Conservation (phyloP, 1,140 invertebrate species). For the Eurosta solidaginis region DNA sequence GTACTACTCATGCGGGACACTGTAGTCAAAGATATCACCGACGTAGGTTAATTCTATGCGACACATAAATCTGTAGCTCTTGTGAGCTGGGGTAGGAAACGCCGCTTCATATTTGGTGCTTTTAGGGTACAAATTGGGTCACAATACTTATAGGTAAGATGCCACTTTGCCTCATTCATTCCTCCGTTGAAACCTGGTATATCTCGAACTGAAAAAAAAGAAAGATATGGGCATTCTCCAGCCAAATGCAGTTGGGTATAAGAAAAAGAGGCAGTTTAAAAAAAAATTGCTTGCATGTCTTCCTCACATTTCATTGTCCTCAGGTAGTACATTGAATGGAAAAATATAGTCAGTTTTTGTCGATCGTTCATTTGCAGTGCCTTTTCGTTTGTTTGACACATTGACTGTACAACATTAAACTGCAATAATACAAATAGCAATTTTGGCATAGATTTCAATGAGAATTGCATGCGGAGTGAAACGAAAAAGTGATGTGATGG, state of each 20-base stretch:
- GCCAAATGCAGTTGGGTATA: too few relatives aligned
- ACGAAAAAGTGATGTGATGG: background rate
- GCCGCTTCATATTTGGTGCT: too few relatives aligned
- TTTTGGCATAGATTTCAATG: slow-evolving; percentile 18
- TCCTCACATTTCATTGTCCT: background rate
- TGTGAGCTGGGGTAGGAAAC: too few relatives aligned
- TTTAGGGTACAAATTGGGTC: too few relatives aligned
- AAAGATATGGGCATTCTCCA: too few relatives aligned
- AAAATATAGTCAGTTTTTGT: slow-evolving; percentile 1
- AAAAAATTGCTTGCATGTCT: background rate
- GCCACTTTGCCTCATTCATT: too few relatives aligned
- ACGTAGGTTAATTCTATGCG: too few relatives aligned
- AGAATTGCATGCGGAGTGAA: background rate
- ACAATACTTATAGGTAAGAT: too few relatives aligned
- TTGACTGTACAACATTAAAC: background rate
- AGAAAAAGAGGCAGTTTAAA: background rate
- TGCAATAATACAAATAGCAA: slow-evolving; percentile 25
- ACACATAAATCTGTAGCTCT: too few relatives aligned
- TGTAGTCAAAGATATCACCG: too few relatives aligned
- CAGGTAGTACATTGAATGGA: background rate
- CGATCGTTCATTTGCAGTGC: slow-evolving; percentile 12
- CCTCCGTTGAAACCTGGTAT: too few relatives aligned
- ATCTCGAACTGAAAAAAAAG: background rate
- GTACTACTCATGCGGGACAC: too few relatives aligned
- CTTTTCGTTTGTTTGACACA: slow-evolving; percentile 1